These are phyloP conservation scores for Eidolon dupreanum DNA, from an alignment of 2,797 vertebrate species.

Conservation along the genomic window DNA sequence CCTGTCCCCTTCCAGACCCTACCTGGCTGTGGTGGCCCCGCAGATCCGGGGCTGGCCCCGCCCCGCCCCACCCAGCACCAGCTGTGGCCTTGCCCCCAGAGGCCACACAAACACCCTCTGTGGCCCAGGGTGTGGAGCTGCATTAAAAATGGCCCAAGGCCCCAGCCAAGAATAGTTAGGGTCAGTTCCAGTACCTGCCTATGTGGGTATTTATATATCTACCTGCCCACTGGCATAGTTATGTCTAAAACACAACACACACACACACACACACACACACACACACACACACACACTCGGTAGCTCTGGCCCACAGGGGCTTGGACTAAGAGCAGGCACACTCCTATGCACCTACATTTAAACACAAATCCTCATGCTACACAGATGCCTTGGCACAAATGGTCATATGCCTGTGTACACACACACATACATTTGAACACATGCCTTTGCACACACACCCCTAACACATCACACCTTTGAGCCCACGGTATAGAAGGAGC, in stretches of 20 bases:
- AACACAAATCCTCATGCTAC: neutral
- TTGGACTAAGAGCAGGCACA: neutral
- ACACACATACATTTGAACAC: too few species aligned
- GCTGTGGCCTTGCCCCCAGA: conserved; percentile 44
- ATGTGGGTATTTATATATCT: conserved; percentile 57
- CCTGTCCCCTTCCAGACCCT: neutral
- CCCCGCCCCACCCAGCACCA: conserved; percentile 35
- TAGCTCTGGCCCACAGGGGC: neutral
- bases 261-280: neutral
- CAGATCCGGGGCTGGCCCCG: neutral
- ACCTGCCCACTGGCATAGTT: neutral
- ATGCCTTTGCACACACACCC: neutral
- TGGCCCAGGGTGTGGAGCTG: conserved; percentile 51
- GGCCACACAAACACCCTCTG: conserved; percentile 59
- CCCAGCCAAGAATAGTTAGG: conserved; percentile 69
- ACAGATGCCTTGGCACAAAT: neutral
- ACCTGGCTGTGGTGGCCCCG: neutral
- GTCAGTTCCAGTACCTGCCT: conserved; percentile 62
- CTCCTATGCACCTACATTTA: neutral
- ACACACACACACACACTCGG: accelerated
- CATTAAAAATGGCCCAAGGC: conserved; percentile 74
- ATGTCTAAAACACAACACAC: neutral
- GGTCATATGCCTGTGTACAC: accelerated
- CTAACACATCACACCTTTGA: neutral
- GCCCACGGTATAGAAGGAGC: neutral